Conservation (phyloP, 2,113 vertebrate species). For the Camelus bactrianus region DNA sequence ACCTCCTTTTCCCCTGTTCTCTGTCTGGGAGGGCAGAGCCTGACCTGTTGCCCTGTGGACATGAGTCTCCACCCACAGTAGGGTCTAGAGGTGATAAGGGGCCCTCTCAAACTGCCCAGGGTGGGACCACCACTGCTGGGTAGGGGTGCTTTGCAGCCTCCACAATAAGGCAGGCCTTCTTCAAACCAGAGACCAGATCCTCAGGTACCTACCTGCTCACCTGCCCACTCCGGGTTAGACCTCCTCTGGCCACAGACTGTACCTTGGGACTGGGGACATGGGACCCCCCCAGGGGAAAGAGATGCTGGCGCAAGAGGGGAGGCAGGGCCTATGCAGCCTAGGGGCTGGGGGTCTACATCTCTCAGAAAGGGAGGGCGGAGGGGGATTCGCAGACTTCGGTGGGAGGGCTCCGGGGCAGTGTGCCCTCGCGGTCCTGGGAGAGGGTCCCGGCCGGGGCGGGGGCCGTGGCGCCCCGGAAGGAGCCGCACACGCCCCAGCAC, state of each 20-base stretch:
- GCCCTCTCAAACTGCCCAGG: not conserved
- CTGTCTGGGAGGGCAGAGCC: not conserved
- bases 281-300: not conserved
- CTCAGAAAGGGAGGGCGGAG: not conserved
- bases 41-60: no score
- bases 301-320: not conserved
- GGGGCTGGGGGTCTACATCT: not conserved
- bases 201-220: not conserved
- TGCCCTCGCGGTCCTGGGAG: not conserved
- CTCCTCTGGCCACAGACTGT: not conserved
- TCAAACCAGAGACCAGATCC: not conserved
- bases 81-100: not conserved
- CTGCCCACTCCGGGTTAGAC: not conserved
- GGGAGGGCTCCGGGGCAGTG: not conserved
- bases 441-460: not conserved
- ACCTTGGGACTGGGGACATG: not conserved
- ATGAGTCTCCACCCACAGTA: accelerated
- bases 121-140: accelerated
- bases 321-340: not conserved
- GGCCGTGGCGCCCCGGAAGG: slow-evolving; percentile 28
- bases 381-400: not conserved
- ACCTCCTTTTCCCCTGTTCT: no score
- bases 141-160: not conserved
- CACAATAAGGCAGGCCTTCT: not conserved
- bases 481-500: slow-evolving; percentile 27